These are phyloP conservation scores for Ascidia mentula DNA, from an alignment of 23 tunicate genomes.

Conservation along the genomic window DNA sequence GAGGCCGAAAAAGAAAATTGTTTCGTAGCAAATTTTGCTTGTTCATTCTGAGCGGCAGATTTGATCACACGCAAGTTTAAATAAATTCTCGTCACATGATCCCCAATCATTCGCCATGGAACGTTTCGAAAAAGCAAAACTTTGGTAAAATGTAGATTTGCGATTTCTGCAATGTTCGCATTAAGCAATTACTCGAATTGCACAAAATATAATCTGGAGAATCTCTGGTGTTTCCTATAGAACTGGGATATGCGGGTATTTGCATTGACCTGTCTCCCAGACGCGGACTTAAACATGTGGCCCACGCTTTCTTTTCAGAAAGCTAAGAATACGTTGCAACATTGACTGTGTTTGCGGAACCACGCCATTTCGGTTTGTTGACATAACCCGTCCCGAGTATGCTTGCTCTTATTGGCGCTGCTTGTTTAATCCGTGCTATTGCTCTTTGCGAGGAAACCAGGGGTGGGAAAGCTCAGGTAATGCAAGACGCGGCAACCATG, in stretches of 20 bases:
- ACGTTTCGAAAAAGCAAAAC: too few species aligned
- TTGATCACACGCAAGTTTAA: background rate
- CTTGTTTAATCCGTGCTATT: background rate
- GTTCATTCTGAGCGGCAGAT: background rate
- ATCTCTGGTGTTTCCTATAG: too few species aligned
- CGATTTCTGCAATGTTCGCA: too few species aligned
- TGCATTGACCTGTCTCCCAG: too few species aligned
- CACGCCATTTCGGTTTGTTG: background rate
- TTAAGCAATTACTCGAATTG: too few species aligned
- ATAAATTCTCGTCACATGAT: background rate
- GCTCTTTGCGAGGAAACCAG: background rate
- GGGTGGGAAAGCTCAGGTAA: conserved; percentile 9
- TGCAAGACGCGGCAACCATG: background rate
- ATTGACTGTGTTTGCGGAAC: background rate
- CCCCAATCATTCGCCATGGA: too few species aligned
- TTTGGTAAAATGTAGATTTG: too few species aligned
- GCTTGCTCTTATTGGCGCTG: background rate
- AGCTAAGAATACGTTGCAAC: too few species aligned
- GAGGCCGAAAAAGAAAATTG: conserved; percentile 3
- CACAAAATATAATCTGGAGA: too few species aligned
- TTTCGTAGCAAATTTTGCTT: background rate
- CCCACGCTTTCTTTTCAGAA: too few species aligned
- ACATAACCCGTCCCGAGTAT: background rate
- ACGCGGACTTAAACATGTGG: too few species aligned
- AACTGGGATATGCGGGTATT: too few species aligned